phyloP scores from a whole-genome alignment of 2,113 vertebrate species.

The Thunnus thynnus region DNA sequence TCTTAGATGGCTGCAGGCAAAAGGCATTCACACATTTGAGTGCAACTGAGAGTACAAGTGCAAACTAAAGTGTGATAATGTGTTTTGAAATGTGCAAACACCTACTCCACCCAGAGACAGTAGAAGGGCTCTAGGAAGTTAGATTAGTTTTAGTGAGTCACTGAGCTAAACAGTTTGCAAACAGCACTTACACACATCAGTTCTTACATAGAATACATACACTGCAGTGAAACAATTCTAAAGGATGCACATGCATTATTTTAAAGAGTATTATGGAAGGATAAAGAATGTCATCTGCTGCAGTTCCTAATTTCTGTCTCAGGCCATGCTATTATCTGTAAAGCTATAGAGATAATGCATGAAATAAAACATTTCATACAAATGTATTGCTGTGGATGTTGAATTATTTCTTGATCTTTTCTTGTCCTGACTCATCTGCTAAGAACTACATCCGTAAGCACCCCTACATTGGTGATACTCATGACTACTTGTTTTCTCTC shows the following conservation, averaged over 20 bases:
- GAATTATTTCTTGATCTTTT: not conserved
- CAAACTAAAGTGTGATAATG: conserved; percentile 29
- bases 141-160: not conserved
- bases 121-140: not conserved
- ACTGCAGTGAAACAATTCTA: not conserved
- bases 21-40: conserved; percentile 27
- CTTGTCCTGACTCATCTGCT: not conserved
- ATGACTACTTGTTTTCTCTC: not conserved
- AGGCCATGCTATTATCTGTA: not conserved
- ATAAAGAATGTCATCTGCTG: no score
- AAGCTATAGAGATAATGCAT: not conserved
- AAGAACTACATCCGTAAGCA: not conserved
- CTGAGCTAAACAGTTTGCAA: not conserved
- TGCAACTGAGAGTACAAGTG: not conserved
- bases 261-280: not conserved
- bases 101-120: conserved; percentile 69
- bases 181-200: not conserved
- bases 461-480: not conserved
- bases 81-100: conserved; percentile 42
- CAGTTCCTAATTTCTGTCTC: not conserved
- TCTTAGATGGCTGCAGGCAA: not conserved
- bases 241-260: not conserved
- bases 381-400: not conserved
- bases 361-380: not conserved
- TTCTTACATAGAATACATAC: not conserved